Conservation (phyloP, 2,797 vertebrate species). For the Phyllotis vaccarum region DNA sequence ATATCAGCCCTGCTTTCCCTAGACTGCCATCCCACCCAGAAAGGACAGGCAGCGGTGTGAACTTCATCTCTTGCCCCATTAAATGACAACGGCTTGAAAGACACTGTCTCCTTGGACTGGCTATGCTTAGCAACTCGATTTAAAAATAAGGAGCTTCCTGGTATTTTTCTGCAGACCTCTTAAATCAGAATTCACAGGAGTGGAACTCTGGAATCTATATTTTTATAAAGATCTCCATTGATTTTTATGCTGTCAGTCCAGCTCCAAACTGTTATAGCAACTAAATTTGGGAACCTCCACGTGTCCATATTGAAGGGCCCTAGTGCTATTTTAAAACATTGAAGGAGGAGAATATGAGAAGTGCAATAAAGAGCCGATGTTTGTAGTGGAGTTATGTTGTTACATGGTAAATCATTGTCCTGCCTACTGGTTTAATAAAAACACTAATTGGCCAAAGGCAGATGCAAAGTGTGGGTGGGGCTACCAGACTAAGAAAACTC, state of each 20-base stretch:
- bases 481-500: too few species aligned
- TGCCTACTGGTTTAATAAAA: too few species aligned
- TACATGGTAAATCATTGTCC: too few species aligned
- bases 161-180: background rate
- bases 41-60: background rate
- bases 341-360: background rate
- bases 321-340: background rate
- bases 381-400: too few species aligned
- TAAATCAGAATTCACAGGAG: background rate
- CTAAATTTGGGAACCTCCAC: background rate
- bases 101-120: background rate
- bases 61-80: background rate
- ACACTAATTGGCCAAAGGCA: too few species aligned
- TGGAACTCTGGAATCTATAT: background rate
- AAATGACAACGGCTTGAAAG: background rate
- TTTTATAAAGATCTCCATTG: conserved; percentile 40
- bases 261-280: background rate
- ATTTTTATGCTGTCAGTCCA: background rate
- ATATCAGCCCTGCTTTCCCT: background rate
- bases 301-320: background rate
- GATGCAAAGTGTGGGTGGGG: too few species aligned
- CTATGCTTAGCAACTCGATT: background rate
- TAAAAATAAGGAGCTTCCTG: background rate
- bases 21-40: background rate
- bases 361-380: background rate